These are phyloP conservation scores for Tupaia tana DNA, from an alignment of 2,113 vertebrate genomes.

Conservation along the genomic window DNA sequence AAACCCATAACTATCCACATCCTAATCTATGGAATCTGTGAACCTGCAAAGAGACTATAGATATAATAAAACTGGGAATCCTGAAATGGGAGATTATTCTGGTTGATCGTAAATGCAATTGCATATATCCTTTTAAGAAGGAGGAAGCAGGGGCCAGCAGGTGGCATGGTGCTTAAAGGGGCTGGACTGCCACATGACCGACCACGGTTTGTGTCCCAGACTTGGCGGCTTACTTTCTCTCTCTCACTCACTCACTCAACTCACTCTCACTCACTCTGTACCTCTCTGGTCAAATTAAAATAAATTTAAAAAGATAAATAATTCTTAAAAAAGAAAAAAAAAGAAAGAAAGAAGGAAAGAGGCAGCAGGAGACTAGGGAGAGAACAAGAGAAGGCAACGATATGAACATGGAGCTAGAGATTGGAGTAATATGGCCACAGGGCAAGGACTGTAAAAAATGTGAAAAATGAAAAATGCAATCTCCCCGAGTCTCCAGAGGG, in stretches of 20 bases:
- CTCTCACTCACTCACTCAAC: no score
- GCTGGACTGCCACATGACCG: no score
- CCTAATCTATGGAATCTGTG: conserved; percentile 1
- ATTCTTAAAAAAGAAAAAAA: neutral
- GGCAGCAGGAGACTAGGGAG: accelerated
- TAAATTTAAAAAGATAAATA: no score
- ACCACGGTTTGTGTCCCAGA: no score
- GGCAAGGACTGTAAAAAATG: neutral
- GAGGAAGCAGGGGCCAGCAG: neutral
- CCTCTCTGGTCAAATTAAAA: no score
- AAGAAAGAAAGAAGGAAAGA: neutral
- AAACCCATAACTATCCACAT: neutral
- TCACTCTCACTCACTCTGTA: no score
- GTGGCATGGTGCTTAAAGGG: no score
- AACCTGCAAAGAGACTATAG: neutral
- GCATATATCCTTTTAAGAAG: neutral
- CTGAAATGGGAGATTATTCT: neutral
- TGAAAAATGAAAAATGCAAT: neutral
- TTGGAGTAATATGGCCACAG: neutral
- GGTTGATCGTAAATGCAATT: neutral
- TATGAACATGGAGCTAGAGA: neutral
- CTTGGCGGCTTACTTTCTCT: no score
- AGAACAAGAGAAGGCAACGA: neutral
- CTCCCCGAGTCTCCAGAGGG: neutral
- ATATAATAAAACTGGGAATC: neutral